phyloP scores from a whole-genome alignment of 2,113 vertebrate genomes.

The Halichoerus grypus region DNA sequence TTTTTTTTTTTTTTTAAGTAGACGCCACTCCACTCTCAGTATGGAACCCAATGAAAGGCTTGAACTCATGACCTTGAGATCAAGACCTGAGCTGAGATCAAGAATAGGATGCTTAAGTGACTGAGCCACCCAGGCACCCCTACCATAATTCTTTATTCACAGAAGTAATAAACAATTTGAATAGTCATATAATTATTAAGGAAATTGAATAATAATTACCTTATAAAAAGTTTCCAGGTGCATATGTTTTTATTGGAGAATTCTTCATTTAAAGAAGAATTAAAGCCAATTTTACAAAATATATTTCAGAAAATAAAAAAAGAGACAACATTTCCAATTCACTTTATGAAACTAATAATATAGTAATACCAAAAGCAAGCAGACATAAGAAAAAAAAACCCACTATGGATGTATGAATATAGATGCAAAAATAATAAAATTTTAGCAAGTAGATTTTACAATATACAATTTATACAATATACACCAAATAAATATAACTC shows the following conservation, averaged over 20 bases:
- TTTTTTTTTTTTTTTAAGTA: too few relatives aligned
- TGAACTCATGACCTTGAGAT: not conserved
- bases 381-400: not conserved
- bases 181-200: not conserved
- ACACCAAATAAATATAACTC: not conserved
- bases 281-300: not conserved
- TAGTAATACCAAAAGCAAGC: not conserved
- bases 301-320: not conserved
- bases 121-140: not conserved
- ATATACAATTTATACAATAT: not conserved
- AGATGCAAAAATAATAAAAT: not conserved
- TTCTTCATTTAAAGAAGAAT: not conserved
- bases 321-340: not conserved
- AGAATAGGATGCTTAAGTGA: not conserved
- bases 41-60: not conserved
- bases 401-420: not conserved
- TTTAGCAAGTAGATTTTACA: not conserved
- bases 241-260: not conserved
- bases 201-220: not conserved
- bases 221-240: not conserved
- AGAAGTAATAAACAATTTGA: not conserved
- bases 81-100: not conserved
- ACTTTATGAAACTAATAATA: not conserved
- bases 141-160: not conserved
- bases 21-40: too few relatives aligned